Percentiles rank a stretch among this genome's conserved stretches.
phyloP scores from a whole-genome alignment of 2,113 vertebrate genomes.

The Camelus dromedarius region DNA sequence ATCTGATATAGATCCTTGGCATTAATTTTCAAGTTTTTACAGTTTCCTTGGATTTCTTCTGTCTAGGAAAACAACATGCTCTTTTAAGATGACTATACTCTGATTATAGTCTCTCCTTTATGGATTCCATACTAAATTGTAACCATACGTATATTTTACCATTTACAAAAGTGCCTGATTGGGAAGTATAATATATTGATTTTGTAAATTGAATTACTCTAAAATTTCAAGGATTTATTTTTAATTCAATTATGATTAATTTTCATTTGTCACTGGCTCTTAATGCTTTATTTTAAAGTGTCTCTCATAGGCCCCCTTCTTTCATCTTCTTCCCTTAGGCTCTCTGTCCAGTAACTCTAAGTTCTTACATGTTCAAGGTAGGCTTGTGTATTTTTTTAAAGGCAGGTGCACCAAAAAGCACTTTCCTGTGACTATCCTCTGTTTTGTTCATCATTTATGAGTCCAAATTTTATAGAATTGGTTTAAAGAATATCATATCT shows the following conservation, averaged over 20 bases:
- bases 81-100: background rate
- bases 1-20: background rate
- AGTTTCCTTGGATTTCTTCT: background rate
- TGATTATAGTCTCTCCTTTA: background rate
- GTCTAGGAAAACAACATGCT: background rate
- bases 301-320: background rate
- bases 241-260: background rate
- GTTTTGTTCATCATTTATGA: background rate
- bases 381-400: background rate
- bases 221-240: background rate
- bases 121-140: background rate
- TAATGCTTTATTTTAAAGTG: background rate
- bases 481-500: background rate
- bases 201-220: constrained; percentile 31
- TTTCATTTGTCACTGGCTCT: background rate
- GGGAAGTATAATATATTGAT: background rate
- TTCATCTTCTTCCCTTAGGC: background rate
- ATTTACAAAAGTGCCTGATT: background rate
- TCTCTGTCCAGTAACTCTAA: background rate
- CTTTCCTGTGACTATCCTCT: background rate
- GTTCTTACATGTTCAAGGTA: background rate
- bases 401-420: background rate
- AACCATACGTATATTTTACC: background rate
- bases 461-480: background rate
- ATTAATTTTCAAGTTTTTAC: constrained; percentile 15